Base-by-base conservation (phyloP, 2,888 invertebrate species). In the Fragum sueziense region DNA sequence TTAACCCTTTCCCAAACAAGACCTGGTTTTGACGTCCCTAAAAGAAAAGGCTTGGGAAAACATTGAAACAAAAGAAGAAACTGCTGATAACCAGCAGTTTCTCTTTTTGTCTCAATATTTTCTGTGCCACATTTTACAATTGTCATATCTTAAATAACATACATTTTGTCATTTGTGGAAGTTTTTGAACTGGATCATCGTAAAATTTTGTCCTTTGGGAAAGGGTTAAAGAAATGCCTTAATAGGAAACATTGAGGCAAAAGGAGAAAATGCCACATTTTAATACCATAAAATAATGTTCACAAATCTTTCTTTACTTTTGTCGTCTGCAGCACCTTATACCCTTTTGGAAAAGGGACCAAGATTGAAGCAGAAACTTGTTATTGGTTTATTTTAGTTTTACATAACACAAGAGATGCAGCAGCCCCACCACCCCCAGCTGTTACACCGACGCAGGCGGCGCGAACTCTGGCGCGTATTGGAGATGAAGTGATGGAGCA, bases 401-500 rank as follows among this genome's bases (percentile, higher is more conserved):
- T 52, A n/a, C 22, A 52, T 11, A 52, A 14, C 37, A 31, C 59
- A 1, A 57, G 57, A 37, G 70, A 70, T 14, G 31, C 29, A 14
- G 31, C 29, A 14, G 31, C 33, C n/a, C 7, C 33, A 25, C n/a
- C 31, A n/a, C 22, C 17, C 11, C 37, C 73, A 27, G 9, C 47
- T 61, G 2, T 52, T 1, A 79, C 80, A 7, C 76, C 80, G 9
- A 84, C 87, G n/a, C 85, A 88, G 51, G 89, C 85, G 25, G 90
- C 89, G 2, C 74, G 77, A 14, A 82, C 87, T 2, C 74, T 90
- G 47, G 87, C 85, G 2, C 74, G 84, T 34, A 89, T 90, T 17
- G 89, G 89, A 2, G 89, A 89, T 75, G 87, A 87, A 65, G 85
- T 89, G 4, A 82, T 81, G 20, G 84, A 83, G 14, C 80, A 82